These are phyloP conservation scores for Trissolcus japonicus DNA, from an alignment of 2,888 invertebrate species.

Conservation along the genomic window DNA sequence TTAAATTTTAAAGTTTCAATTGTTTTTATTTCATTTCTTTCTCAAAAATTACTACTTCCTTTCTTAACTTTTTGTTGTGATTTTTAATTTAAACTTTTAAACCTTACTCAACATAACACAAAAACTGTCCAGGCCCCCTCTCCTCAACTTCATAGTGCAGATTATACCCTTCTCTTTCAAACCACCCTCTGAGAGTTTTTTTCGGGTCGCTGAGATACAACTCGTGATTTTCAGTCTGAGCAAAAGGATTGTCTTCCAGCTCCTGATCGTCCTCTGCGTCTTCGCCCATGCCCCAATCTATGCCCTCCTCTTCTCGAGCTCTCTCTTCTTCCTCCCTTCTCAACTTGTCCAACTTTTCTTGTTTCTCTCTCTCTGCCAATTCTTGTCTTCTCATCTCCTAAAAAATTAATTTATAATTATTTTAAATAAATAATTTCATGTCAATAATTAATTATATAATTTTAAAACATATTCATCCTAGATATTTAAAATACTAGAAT, in stretches of 20 bases:
- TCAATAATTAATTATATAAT: too few species aligned
- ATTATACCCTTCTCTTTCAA: slow-evolving; percentile 93
- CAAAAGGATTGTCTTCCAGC: slow-evolving; percentile 89
- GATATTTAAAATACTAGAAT: too few species aligned
- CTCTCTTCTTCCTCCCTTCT: slow-evolving; percentile 77
- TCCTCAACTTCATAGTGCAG: slow-evolving; percentile 92
- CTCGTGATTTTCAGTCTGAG: slow-evolving; percentile 89
- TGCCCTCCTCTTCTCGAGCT: slow-evolving; percentile 80
- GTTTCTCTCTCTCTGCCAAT: slow-evolving; percentile 72
- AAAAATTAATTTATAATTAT: too few species aligned
- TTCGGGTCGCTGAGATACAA: slow-evolving; percentile 96
- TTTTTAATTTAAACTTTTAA: background rate
- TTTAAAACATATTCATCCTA: too few species aligned
- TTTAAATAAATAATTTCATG: too few species aligned
- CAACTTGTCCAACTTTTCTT: slow-evolving; percentile 76
- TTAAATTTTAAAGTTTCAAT: too few species aligned
- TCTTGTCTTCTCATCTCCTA: slow-evolving; percentile 67
- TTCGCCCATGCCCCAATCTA: slow-evolving; percentile 97
- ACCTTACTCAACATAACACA: slow-evolving; percentile 83
- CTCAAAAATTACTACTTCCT: too few species aligned
- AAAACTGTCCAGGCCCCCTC: slow-evolving; percentile 88
- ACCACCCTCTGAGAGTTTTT: slow-evolving; percentile 94
- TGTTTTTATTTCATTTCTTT: too few species aligned
- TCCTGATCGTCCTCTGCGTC: slow-evolving; percentile 93
- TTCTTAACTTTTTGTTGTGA: slow-evolving; percentile 41